phyloP scores from a whole-genome alignment of 2,888 invertebrate genomes.

The Onthophagus sagittarius region DNA sequence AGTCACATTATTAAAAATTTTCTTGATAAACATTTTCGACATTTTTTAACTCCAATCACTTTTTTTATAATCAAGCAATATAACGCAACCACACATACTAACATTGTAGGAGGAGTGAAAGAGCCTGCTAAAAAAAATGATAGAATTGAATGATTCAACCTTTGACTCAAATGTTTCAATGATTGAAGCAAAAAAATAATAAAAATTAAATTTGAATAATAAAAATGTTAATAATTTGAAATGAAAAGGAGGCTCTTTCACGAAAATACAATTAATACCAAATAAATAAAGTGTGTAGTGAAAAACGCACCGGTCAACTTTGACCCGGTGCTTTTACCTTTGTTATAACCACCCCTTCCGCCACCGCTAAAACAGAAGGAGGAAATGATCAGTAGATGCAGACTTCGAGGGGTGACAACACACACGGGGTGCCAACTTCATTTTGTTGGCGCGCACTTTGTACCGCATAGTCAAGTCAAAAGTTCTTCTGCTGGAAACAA shows the following conservation, averaged over 20 bases:
- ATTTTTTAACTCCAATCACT: neutral
- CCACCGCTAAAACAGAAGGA: conserved; percentile 89
- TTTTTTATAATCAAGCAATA: neutral
- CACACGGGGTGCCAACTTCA: conserved; percentile 34
- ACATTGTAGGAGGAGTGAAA: conserved; percentile 21
- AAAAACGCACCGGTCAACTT: conserved; percentile 72
- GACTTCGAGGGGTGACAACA: conserved; percentile 40
- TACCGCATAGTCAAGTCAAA: conserved; percentile 41
- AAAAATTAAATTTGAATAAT: neutral
- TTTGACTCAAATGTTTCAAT: neutral
- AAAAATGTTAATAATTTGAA: neutral
- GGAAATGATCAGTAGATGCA: conserved; percentile 64
- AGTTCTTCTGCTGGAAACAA: conserved; percentile 35
- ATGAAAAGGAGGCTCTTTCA: conserved; percentile 29
- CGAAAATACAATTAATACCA: conserved; percentile 21
- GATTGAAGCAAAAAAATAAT: neutral
- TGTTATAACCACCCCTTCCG: conserved; percentile 94
- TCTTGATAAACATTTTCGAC: neutral
- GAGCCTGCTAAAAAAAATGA: conserved; percentile 15
- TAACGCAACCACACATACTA: conserved; percentile 24
- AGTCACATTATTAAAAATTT: no score
- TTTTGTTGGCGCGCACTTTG: conserved; percentile 41
- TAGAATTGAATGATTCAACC: neutral
- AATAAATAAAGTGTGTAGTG: conserved; percentile 39
- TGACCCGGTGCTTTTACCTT: conserved; percentile 88